phyloP scores from a whole-genome alignment of 2,797 vertebrate species.

The Pygocentrus nattereri region DNA sequence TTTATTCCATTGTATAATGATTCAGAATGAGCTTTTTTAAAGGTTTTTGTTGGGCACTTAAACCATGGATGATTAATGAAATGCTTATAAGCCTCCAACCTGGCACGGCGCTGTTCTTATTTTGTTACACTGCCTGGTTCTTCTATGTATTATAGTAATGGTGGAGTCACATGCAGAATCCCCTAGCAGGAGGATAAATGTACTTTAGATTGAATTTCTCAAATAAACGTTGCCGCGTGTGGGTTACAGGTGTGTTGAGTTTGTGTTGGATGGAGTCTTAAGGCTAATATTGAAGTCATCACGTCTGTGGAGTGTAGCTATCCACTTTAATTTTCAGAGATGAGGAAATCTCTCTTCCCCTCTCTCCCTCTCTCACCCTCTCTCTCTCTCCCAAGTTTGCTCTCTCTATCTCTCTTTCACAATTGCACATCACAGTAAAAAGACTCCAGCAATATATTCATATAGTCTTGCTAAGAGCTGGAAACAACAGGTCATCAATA shows the following conservation, averaged over 20 bases:
- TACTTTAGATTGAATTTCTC: constrained; percentile 75
- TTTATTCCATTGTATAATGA: background rate
- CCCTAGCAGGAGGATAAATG: constrained; percentile 63
- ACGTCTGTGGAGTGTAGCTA: background rate
- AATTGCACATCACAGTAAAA: constrained; percentile 8
- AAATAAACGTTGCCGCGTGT: constrained; percentile 64
- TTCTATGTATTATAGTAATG: constrained; percentile 66
- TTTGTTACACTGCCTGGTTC: constrained; percentile 39
- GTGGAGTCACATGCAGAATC: constrained; percentile 47
- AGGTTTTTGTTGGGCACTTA: constrained; percentile 20
- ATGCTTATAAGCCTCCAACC: background rate
- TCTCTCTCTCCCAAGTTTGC: background rate
- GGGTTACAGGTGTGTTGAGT: constrained; percentile 55
- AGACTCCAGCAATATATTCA: too few species aligned
- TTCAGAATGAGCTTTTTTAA: background rate
- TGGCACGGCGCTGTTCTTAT: constrained; percentile 16
- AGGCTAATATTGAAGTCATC: constrained; percentile 2
- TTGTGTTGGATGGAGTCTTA: constrained; percentile 27
- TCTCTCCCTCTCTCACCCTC: background rate
- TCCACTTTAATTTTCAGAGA: constrained; percentile 29
- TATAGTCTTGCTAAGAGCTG: too few species aligned
- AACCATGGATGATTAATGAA: constrained; percentile 28
- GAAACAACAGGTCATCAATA: too few species aligned
- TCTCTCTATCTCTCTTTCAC: background rate
- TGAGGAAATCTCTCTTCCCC: constrained; percentile 2